Base-by-base conservation (phyloP, 2,888 invertebrate species). In the Hydriomena furcata region DNA sequence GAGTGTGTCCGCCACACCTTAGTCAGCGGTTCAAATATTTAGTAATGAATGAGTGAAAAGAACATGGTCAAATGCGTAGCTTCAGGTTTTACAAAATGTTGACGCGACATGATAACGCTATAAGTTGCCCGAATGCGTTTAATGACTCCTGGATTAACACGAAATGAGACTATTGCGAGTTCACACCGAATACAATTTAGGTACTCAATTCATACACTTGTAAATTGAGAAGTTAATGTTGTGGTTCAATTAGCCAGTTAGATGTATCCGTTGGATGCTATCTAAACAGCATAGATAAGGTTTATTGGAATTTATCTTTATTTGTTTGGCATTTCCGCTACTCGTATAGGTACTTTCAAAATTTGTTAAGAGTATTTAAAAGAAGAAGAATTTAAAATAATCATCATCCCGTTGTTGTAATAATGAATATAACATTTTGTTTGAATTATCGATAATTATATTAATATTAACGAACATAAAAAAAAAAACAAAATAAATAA, bases 101-200 rank as follows among this genome's bases (percentile, higher is more conserved):
- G 49, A 52, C 35, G 49, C 31, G 49, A 53, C 59, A 66, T 65
- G 66, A 60, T 50, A 63, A 27, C 34, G 34, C 17, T 35, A 41
- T 8, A 10, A 30, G 24, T 21, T 31, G 35, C 17, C 38, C 37
- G 20, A 64, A 61, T 49, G 63, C 59, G 80, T 73, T 79, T 78
- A 75, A 66, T 55, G 61, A 66, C 71, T 35, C 34, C 24, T 48
- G 8, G 13, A 38, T 23, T 30, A 35, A 46, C 42, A 13, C 11
- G 8, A 40, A 40, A 31, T 38, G 23, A 10, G 31, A 35, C 23
- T 40, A 25, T 35, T 42, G 35, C 20, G 30, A 21, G 35, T 31
- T 40, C 40, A 21, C 30, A 50, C 8, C 10, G 20, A 41, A 38
- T 41, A 10, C 13, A 40, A 21, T 47, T 34, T 38, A 7, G 32